Base-by-base conservation (phyloP, 2,888 invertebrate species). In the Calameuta pallipes region DNA sequence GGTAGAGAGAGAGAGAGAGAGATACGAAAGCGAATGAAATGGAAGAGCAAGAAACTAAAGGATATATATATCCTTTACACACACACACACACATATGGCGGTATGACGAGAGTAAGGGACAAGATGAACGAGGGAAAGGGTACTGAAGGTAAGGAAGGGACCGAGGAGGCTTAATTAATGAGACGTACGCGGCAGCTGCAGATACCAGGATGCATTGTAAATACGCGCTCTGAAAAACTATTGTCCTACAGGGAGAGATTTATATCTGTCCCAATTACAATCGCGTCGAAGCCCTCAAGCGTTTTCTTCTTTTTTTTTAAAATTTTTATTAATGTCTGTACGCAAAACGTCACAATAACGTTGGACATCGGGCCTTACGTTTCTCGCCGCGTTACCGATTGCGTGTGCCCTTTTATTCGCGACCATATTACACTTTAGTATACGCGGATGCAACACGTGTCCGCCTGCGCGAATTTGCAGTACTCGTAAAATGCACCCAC, bases 121-220 rank as follows among this genome's bases (percentile, higher is more conserved):
- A 70, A 77, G 41, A 75, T 75, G 78, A 78, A 76, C 76, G 36
- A 70, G 80, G 76, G 81, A 82, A 77, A 79, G 77, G 41, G 37
- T 78, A 74, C 15, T 56, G 78, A 77, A 80, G 78, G 79, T 81
- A 79, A 74, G 73, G 76, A 76, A 73, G 74, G 78, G 81, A 80
- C 81, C 83, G 82, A 83, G 82, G 82, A 78, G 83, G 84, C 87
- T 89, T 91, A 91, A 91, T 91, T 91, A 91, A 91, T 91, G 90
- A 91, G 91, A 90, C 91, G 87, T 87, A 88, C 86, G 88, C 88
- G 84, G 89, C 89, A 89, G 91, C 90, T 88, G 89, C 88, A 87
- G 89, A 89, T 88, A 88, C 90, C 87, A 86, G 81, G 89, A 89
- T 89, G 87, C 89, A 89, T 90, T 89, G 88, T 89, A 89, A 88